These are phyloP conservation scores for Erythrocercus mccallii DNA, from an alignment of 2,113 vertebrate species.

Conservation along the genomic window DNA sequence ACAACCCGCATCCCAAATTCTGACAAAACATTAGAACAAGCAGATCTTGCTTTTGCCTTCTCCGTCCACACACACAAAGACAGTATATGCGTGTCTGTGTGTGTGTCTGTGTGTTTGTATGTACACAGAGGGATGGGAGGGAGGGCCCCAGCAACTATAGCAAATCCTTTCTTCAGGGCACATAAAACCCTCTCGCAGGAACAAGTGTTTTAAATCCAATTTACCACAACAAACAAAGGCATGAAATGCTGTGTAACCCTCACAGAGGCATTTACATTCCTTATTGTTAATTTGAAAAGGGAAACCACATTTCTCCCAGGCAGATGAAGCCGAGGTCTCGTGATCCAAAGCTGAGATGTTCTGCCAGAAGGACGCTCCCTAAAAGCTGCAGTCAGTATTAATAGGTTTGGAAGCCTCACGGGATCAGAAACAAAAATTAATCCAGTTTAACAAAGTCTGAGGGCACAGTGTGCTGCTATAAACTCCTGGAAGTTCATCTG, in stretches of 20 bases:
- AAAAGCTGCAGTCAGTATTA: neutral
- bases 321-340: neutral
- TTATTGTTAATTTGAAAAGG: neutral
- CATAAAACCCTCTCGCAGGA: neutral
- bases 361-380: neutral
- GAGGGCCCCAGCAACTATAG: neutral
- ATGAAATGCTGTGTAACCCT: neutral
- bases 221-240: conserved; percentile 16
- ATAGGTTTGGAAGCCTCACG: neutral
- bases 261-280: neutral
- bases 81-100: accelerated
- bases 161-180: neutral
- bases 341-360: neutral
- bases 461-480: neutral
- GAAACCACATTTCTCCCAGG: neutral
- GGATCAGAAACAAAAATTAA: neutral
- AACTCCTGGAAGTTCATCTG: neutral
- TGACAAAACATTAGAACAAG: neutral
- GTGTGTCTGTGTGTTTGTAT: accelerated
- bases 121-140: neutral
- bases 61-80: accelerated
- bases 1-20: neutral
- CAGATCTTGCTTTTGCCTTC: accelerated
- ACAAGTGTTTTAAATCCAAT: conserved; percentile 5
- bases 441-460: neutral